These are phyloP conservation scores for Thalassoma bifasciatum DNA, from an alignment of 2,113 vertebrate species.

Conservation along the genomic window DNA sequence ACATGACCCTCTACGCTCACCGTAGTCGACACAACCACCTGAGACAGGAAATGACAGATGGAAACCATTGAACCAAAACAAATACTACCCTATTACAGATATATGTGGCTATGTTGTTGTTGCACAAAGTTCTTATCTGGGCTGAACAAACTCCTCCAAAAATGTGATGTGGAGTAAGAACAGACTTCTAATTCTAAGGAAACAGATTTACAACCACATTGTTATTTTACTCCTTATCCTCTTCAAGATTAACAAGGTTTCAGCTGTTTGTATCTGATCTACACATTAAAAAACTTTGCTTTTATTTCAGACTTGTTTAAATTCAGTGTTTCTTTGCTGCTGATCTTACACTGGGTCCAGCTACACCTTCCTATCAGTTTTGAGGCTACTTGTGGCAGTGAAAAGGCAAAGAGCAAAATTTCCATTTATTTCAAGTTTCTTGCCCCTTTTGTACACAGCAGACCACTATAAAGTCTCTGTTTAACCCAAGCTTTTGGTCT, in stretches of 20 bases:
- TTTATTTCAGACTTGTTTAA: too few relatives aligned
- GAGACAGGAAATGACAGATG: background rate
- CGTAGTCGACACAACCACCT: slow-evolving; percentile 82
- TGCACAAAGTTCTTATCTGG: background rate
- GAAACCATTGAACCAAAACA: background rate
- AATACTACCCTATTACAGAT: background rate
- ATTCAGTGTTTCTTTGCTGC: too few relatives aligned
- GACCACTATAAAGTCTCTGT: too few relatives aligned
- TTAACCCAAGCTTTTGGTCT: too few relatives aligned
- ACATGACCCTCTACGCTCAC: slow-evolving; percentile 89
- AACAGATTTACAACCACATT: background rate
- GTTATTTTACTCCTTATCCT: background rate
- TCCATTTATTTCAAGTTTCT: too few relatives aligned
- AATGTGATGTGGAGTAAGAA: background rate
- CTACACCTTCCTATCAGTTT: too few relatives aligned
- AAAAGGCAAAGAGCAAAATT: too few relatives aligned
- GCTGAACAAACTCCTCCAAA: background rate
- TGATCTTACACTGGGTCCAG: too few relatives aligned
- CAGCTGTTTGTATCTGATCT: too few relatives aligned
- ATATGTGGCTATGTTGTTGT: background rate
- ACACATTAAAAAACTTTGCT: too few relatives aligned
- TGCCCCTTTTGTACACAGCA: too few relatives aligned
- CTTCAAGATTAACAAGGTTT: background rate
- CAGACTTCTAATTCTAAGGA: background rate
- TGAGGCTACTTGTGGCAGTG: too few relatives aligned